phyloP scores from a whole-genome alignment of 2,888 invertebrate species.

The Tenthredo scrophulariae region DNA sequence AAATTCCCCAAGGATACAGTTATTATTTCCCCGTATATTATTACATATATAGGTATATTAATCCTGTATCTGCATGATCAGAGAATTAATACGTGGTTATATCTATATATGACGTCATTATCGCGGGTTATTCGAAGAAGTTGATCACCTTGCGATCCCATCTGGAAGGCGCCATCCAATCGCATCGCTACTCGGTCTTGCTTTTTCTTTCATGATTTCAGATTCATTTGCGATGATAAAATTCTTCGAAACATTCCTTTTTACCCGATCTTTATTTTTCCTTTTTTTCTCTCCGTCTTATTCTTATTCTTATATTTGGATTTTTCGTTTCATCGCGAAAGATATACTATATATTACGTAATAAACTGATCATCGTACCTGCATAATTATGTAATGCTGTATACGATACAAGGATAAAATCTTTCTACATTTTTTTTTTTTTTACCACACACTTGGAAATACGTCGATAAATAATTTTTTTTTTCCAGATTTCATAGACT shows the following conservation, averaged over 20 bases:
- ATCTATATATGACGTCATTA: constrained; percentile 8
- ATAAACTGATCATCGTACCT: background rate
- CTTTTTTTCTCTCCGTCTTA: background rate
- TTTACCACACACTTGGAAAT: too few relatives aligned
- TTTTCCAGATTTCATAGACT: too few relatives aligned
- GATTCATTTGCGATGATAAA: background rate
- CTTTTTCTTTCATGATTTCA: background rate
- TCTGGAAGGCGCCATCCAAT: constrained; percentile 11
- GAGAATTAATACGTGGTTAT: background rate
- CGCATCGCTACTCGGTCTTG: background rate
- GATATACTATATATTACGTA: background rate
- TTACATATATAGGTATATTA: background rate
- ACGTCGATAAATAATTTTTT: too few relatives aligned
- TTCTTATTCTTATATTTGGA: background rate
- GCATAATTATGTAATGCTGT: too few relatives aligned
- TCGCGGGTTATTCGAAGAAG: constrained; percentile 7
- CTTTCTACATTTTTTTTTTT: too few relatives aligned
- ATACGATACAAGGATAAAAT: too few relatives aligned
- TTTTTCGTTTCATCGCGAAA: background rate
- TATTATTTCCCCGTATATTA: background rate
- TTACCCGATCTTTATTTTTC: background rate
- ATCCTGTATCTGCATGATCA: background rate
- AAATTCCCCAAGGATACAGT: background rate
- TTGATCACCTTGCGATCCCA: constrained; percentile 44
- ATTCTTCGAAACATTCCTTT: background rate